phyloP scores from a whole-genome alignment of 2,888 invertebrate genomes.

The Drosophila falleni region DNA sequence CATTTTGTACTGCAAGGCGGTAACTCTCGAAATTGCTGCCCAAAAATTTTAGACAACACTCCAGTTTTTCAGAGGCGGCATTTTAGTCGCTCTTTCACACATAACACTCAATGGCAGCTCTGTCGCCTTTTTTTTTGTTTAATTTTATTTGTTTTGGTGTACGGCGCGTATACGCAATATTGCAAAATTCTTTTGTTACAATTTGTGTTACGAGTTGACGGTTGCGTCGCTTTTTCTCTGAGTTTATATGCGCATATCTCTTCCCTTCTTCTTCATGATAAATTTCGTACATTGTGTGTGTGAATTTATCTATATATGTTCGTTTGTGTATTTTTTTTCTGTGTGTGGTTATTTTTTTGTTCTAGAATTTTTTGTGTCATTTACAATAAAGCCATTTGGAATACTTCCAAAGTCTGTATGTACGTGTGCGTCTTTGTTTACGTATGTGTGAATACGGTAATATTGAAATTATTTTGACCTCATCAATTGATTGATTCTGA shows the following conservation, averaged over 20 bases:
- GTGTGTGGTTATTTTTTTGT: constrained; percentile 40
- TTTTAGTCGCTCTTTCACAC: constrained; percentile 1
- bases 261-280: neutral
- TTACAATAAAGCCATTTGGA: constrained; percentile 64
- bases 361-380: constrained; percentile 58
- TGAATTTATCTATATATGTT: constrained; percentile 7
- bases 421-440: neutral
- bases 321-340: constrained; percentile 37
- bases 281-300: constrained; percentile 1
- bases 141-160: constrained; percentile 74
- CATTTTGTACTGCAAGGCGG: constrained; percentile 55
- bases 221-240: constrained; percentile 24
- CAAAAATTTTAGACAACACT: constrained; percentile 5
- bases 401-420: neutral
- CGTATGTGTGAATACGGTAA: too few species aligned
- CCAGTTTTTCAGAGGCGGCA: neutral
- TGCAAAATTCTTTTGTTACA: constrained; percentile 77
- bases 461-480: too few species aligned
- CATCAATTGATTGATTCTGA: too few species aligned
- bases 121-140: constrained; percentile 62
- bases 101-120: constrained; percentile 40
- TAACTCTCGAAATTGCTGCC: constrained; percentile 14
- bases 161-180: constrained; percentile 75
- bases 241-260: constrained; percentile 26
- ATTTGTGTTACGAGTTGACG: constrained; percentile 45